Conservation (phyloP, 2,888 invertebrate species). For the Allolobophora icterica region DNA sequence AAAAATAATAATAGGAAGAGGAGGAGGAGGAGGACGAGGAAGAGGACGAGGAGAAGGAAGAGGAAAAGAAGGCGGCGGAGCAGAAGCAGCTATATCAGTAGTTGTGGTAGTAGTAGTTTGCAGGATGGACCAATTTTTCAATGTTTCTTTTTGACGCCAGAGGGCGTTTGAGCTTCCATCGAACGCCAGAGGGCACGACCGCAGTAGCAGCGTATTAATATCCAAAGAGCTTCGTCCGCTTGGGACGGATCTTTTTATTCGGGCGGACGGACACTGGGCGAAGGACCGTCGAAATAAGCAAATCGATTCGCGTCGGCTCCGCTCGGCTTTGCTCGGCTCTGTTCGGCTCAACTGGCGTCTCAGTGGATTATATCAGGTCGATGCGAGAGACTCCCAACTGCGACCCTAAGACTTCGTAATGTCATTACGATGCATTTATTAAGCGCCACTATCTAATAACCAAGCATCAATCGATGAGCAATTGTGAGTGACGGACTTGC, state of each 20-base stretch:
- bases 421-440: too few relatives aligned
- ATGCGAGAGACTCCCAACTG: neutral
- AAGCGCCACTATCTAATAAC: too few relatives aligned
- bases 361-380: neutral
- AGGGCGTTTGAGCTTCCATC: neutral
- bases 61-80: neutral
- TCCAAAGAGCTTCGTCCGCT: neutral
- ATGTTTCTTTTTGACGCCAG: neutral
- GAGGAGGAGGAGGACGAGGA: too few relatives aligned
- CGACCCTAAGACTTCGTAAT: neutral
- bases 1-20: too few relatives aligned
- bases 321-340: neutral
- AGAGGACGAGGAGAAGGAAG: too few relatives aligned
- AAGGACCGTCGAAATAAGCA: neutral
- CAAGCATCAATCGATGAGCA: too few relatives aligned
- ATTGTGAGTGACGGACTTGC: too few relatives aligned
- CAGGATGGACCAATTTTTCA: neutral
- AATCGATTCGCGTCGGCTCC: neutral
- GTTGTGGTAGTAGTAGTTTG: too few relatives aligned
- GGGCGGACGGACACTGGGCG: neutral
- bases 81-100: too few relatives aligned
- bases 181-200: neutral
- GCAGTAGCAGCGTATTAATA: neutral
- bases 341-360: neutral
- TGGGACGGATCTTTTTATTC: neutral